phyloP scores from a whole-genome alignment of 2,113 vertebrate species.

The Podilymbus podiceps region DNA sequence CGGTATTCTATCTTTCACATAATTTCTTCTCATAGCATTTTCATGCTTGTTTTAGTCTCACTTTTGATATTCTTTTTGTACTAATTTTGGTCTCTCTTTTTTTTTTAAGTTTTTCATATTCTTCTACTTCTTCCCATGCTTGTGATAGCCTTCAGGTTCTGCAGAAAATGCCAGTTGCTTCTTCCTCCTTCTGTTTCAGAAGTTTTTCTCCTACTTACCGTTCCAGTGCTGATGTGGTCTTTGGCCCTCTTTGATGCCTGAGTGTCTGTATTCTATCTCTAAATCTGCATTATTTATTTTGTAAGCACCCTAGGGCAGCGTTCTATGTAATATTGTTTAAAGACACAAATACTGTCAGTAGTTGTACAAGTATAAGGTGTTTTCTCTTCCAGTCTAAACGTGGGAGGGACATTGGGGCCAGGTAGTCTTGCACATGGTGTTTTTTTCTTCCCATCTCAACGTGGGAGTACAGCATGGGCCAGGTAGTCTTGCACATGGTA shows the following conservation, averaged over 20 bases:
- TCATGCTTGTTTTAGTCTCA: background rate
- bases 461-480: background rate
- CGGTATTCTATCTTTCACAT: background rate
- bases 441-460: background rate
- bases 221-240: background rate
- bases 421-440: no score
- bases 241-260: background rate
- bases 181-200: background rate
- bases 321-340: background rate
- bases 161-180: background rate
- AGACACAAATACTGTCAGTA: background rate
- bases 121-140: background rate
- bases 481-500: background rate
- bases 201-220: rapidly evolving
- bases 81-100: background rate
- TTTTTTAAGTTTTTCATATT: background rate
- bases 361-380: background rate
- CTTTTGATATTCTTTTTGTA: background rate
- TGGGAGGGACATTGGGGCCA: no score
- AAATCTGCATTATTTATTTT: background rate
- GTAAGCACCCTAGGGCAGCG: background rate
- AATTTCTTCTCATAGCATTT: background rate
- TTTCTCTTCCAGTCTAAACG: background rate
- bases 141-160: background rate
- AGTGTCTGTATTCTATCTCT: background rate